Conservation (phyloP, 2,797 vertebrate genomes). For the Hozukius guyotensis region DNA sequence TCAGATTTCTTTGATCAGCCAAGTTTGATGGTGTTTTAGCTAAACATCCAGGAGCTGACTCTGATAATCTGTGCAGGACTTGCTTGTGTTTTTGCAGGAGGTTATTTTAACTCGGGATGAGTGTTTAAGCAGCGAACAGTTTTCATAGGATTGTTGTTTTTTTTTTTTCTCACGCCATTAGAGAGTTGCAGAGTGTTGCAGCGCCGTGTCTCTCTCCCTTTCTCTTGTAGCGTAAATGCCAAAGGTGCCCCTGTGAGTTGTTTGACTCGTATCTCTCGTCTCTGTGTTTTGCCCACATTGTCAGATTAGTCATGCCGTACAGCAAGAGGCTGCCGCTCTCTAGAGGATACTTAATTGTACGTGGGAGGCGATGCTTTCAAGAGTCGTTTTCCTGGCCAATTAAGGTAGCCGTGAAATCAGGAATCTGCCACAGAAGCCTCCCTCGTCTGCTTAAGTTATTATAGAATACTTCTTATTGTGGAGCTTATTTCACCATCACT, state of each 20-base stretch:
- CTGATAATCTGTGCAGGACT: neutral
- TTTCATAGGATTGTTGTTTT: neutral
- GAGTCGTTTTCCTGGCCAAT: constrained; percentile 72
- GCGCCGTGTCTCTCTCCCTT: constrained; percentile 29
- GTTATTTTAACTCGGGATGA: constrained; percentile 6
- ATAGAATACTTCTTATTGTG: constrained; percentile 5
- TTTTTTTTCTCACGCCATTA: constrained; percentile 25
- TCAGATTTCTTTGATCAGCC: neutral
- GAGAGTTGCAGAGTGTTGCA: constrained; percentile 23
- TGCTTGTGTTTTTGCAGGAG: constrained; percentile 4
- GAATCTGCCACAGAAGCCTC: constrained; percentile 48
- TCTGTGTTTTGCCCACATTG: constrained; percentile 79
- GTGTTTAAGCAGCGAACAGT: constrained; percentile 25
- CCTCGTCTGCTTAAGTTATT: constrained; percentile 14
- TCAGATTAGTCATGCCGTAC: constrained; percentile 78
- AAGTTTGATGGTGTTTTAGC: neutral
- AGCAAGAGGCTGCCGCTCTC: constrained; percentile 69
- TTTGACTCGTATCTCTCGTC: constrained; percentile 61
- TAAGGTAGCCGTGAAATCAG: constrained; percentile 69
- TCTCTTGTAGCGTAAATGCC: constrained; percentile 56
- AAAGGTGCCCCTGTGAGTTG: constrained; percentile 70
- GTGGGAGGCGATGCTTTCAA: constrained; percentile 76
- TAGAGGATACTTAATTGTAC: constrained; percentile 74
- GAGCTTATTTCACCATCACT: neutral
- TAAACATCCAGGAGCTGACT: neutral